Evolutionary conservation across 2,888 invertebrate genomes (phyloP).

Genomic region (Eupithecia inturbata): DNA sequence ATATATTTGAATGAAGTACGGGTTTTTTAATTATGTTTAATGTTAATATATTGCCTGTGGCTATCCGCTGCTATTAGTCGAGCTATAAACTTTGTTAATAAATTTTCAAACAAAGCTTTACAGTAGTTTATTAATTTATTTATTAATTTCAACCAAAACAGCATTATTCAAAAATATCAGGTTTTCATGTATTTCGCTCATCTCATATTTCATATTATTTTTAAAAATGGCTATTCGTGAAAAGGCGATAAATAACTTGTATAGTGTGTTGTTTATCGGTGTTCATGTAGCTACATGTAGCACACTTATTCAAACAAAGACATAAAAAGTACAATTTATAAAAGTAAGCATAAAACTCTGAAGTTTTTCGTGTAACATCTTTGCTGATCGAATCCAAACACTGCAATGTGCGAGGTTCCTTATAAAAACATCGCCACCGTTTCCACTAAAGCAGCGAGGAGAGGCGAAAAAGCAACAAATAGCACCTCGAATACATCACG

Average conservation of each 20-base stretch:
- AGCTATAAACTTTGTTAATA: slow-evolving; percentile 21
- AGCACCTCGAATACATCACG: background rate
- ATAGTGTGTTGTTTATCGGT: background rate
- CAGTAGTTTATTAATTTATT: background rate
- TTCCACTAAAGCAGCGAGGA: background rate
- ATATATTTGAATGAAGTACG: slow-evolving; percentile 43
- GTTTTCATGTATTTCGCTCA: background rate
- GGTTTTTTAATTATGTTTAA: slow-evolving; percentile 38
- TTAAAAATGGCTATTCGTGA: background rate
- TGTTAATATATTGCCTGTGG: slow-evolving; percentile 31
- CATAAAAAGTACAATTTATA: background rate
- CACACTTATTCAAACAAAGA: background rate
- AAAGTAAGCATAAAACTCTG: background rate
- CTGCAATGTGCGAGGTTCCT: slow-evolving; percentile 54
- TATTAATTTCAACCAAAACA: background rate
- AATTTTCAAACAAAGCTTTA: background rate
- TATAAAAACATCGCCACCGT: slow-evolving; percentile 59
- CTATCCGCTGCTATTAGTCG: slow-evolving; percentile 30
- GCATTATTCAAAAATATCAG: background rate
- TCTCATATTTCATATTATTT: background rate
- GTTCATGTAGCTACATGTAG: background rate
- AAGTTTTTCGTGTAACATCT: slow-evolving; percentile 24
- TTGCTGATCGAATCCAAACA: slow-evolving; percentile 68
- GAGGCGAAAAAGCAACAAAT: background rate
- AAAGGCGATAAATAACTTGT: background rate